phyloP scores from a whole-genome alignment of 64 coral and sea anemone genomes.

The Montipora foliosa region DNA sequence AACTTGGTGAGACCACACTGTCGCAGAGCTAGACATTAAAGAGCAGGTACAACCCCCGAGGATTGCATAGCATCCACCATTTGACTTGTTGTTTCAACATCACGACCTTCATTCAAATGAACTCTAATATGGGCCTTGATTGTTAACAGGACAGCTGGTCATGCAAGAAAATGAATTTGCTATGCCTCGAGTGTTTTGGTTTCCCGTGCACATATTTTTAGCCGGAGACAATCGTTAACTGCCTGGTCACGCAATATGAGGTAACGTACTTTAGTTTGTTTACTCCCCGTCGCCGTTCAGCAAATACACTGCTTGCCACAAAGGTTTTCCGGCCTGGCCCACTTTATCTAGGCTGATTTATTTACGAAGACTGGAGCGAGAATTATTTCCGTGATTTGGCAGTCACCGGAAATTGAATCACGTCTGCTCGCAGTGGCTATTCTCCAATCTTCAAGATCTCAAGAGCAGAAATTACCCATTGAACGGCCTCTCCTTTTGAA shows the following conservation, averaged over 20 bases:
- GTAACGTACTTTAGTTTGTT: too few relatives aligned
- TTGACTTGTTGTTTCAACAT: conserved; percentile 4
- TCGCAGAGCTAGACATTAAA: not conserved
- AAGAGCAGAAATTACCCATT: too few relatives aligned
- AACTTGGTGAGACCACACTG: not conserved
- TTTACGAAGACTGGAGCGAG: not conserved
- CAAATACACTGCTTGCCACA: too few relatives aligned
- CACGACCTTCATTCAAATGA: not conserved
- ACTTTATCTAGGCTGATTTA: conserved; percentile 6
- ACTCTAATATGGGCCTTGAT: conserved; percentile 13
- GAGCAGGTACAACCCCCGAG: not conserved
- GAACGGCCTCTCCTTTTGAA: too few relatives aligned
- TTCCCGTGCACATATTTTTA: too few relatives aligned
- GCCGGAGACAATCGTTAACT: too few relatives aligned
- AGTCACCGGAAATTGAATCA: conserved; percentile 20
- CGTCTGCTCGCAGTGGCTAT: not conserved
- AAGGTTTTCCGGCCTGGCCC: conserved; percentile 11
- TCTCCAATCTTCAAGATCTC: not conserved
- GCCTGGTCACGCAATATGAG: not conserved
- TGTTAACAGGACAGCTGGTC: not conserved
- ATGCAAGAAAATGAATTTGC: not conserved
- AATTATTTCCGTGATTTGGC: conserved; percentile 22
- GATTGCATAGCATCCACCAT: not conserved
- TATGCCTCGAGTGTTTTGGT: too few relatives aligned
- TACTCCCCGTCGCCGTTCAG: too few relatives aligned